Evolutionary conservation across 2,797 vertebrate species (phyloP).

Genomic region (Garrulus glandarius): DNA sequence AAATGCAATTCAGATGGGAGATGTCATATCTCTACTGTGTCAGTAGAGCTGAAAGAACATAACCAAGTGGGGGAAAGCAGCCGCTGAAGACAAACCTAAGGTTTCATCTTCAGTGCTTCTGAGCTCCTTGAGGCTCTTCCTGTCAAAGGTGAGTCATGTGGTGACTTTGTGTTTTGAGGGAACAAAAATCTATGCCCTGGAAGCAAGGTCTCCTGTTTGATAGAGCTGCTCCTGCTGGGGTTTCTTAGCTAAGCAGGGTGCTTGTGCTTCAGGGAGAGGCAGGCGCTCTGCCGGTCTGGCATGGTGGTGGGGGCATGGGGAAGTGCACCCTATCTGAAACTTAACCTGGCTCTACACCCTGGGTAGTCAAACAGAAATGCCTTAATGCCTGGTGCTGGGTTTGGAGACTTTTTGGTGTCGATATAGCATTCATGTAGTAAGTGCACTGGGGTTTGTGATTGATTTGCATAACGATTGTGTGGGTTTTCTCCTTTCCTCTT

Average conservation of each 20-base stretch:
- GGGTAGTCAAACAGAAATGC: no score
- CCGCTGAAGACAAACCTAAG: not conserved
- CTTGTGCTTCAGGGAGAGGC: not conserved
- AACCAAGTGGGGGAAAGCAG: not conserved
- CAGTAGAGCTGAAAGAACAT: not conserved
- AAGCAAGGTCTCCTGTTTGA: not conserved
- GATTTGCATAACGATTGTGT: not conserved
- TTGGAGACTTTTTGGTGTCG: not conserved
- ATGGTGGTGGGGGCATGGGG: rapidly evolving
- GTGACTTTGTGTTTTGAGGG: not conserved
- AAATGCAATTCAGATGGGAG: not conserved
- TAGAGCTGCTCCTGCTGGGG: not conserved
- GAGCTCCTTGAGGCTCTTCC: not conserved
- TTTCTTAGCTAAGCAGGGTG: not conserved
- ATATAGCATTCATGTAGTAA: not conserved
- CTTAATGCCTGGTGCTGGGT: rapidly evolving
- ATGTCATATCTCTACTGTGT: not conserved
- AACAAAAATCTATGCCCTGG: not conserved
- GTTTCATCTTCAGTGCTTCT: not conserved
- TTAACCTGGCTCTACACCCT: rapidly evolving
- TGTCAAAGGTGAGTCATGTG: not conserved
- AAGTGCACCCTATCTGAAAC: rapidly evolving
- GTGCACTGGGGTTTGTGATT: not conserved
- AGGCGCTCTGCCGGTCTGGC: not conserved
- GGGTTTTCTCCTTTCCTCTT: not conserved